A percentile compares a stretch with the other conserved stretches of the same genome.
Evolutionary conservation across 2,888 invertebrate species (phyloP).

Genomic region (Rhopalosiphum nymphaeae): DNA sequence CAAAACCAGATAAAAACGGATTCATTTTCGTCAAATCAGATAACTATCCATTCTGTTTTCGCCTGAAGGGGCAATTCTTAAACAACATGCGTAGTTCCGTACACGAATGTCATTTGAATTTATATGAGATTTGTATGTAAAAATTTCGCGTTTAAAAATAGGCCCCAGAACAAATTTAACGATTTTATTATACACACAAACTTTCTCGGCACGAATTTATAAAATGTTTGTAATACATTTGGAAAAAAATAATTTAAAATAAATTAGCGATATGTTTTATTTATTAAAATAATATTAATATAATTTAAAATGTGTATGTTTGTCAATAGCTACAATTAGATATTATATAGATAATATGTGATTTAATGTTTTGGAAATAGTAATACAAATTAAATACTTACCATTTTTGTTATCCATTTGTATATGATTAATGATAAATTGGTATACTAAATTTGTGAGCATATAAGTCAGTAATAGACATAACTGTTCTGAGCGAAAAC

Average conservation of each 20-base stretch:
- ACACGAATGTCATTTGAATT: not conserved
- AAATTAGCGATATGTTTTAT: not conserved
- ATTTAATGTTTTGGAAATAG: not conserved
- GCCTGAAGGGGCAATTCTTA: not conserved
- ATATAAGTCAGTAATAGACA: not conserved
- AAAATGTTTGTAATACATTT: not conserved
- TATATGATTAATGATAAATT: not conserved
- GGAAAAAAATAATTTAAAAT: not conserved
- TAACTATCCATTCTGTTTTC: not conserved
- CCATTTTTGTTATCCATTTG: not conserved
- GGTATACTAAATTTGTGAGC: not conserved
- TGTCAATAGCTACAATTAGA: not conserved
- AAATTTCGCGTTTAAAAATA: not conserved
- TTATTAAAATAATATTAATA: not conserved
- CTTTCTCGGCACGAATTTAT: not conserved
- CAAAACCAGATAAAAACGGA: not conserved
- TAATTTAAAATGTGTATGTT: not conserved
- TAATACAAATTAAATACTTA: not conserved
- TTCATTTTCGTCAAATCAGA: not conserved
- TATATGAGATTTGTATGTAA: not conserved
- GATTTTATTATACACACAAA: not conserved
- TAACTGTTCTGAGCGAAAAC: not conserved
- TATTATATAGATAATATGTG: too few species aligned
- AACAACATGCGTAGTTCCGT: not conserved
- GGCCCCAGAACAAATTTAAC: not conserved